phyloP scores from a whole-genome alignment of 2,888 invertebrate species.

The Phalera bucephala region DNA sequence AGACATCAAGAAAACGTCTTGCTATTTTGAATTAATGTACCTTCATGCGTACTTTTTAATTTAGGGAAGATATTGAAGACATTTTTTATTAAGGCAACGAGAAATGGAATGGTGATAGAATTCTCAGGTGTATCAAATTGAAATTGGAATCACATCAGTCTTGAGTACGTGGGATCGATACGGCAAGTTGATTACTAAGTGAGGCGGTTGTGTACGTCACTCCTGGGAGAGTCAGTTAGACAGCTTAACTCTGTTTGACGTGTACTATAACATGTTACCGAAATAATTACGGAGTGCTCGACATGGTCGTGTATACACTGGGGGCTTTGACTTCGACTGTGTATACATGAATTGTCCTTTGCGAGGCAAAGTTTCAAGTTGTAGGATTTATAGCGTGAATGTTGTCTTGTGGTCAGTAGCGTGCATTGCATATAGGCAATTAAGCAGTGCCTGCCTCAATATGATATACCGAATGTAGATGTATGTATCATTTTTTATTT shows the following conservation, averaged over 20 bases:
- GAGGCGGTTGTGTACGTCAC: constrained; percentile 14
- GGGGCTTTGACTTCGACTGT: not conserved
- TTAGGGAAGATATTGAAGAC: too few species aligned
- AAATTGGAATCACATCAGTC: not conserved
- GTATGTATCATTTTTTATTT: too few species aligned
- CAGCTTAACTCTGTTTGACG: constrained; percentile 7
- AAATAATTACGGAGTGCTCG: constrained; percentile 22
- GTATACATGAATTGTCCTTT: not conserved
- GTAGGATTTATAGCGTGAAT: constrained; percentile 1
- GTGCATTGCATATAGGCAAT: too few species aligned
- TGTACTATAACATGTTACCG: constrained; percentile 14
- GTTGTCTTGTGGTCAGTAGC: too few species aligned
- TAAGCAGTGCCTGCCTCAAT: too few species aligned
- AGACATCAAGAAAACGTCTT: too few species aligned
- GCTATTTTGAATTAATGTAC: too few species aligned
- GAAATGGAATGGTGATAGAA: too few species aligned
- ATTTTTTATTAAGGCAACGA: too few species aligned
- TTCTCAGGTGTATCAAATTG: constrained; percentile 1
- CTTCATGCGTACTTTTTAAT: too few species aligned
- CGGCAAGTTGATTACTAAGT: constrained; percentile 11
- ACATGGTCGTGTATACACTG: not conserved
- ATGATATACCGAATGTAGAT: too few species aligned
- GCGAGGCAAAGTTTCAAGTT: not conserved
- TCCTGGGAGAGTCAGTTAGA: constrained; percentile 12
- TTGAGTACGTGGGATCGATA: constrained; percentile 1